Conservation (phyloP, 1,140 invertebrate species). For the Heliconius eleuchia region DNA sequence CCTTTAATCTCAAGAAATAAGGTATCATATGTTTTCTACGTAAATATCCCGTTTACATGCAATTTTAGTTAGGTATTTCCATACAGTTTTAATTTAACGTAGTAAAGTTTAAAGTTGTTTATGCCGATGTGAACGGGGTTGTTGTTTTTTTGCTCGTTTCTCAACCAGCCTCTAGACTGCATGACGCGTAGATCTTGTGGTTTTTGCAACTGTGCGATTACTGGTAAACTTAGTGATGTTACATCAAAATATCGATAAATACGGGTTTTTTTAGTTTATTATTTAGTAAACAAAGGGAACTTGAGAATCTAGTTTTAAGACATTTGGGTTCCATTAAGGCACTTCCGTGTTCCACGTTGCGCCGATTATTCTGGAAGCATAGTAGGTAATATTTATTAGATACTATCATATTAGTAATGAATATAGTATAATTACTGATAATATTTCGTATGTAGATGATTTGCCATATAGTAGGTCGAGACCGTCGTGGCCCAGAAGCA, state of each 20-base stretch:
- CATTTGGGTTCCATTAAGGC: too few relatives aligned
- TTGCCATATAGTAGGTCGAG: too few relatives aligned
- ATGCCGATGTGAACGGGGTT: slow-evolving; percentile 21
- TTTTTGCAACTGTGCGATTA: slow-evolving; percentile 65
- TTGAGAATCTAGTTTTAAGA: too few relatives aligned
- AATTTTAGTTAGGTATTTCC: slow-evolving; percentile 25
- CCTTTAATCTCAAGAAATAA: slow-evolving; percentile 27
- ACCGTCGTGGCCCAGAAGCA: too few relatives aligned
- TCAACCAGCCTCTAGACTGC: slow-evolving; percentile 64
- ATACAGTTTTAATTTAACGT: slow-evolving; percentile 26
- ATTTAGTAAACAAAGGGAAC: too few relatives aligned
- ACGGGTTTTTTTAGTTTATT: too few relatives aligned
- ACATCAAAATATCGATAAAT: slow-evolving; percentile 15
- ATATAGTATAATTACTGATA: too few relatives aligned
- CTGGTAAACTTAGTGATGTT: slow-evolving; percentile 61
- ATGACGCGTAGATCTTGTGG: slow-evolving; percentile 72
- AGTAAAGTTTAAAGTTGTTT: slow-evolving; percentile 39
- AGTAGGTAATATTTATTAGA: too few relatives aligned
- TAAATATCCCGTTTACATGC: slow-evolving; percentile 38
- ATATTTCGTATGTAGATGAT: too few relatives aligned
- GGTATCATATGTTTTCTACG: slow-evolving; percentile 27
- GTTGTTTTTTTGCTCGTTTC: slow-evolving; percentile 56
- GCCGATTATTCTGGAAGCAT: too few relatives aligned
- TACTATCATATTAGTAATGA: too few relatives aligned
- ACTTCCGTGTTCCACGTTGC: too few relatives aligned